Evolutionary conservation across 2,888 invertebrate species (phyloP), one percentile per base, ranked within the genome.

Genomic region (Polymixis flavicincta): DNA sequence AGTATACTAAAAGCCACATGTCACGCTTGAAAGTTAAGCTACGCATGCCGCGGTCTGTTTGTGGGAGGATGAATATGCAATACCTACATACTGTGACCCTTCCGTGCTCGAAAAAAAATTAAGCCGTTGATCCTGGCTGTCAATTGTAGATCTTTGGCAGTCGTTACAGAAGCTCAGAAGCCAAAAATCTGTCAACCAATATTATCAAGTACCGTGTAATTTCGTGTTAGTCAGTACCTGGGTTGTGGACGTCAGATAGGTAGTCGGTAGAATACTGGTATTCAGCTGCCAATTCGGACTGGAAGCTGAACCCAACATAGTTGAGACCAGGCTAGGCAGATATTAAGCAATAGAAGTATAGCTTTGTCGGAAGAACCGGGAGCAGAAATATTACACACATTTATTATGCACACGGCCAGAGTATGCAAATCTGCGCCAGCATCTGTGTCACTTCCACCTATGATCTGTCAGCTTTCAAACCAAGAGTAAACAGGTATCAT

Each of bases 281-380:
- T 55, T 54, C n/a, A 54, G n/a, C 54, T n/a, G 54, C 1, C 22
- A n/a, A 5, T 54, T 55, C 13, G 25, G 55, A 14, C 7, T 55
- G 25, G 25, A n/a, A 54, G n/a, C n/a, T 5, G 13, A n/a, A 54
- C 2, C 5, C 13, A 54, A 54, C n/a, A 13, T n/a, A 6, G 3
- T 13, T n/a, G 13, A 5, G n/a, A n/a, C 25, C 13, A 25, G 14
- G 14, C 14, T 14, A 25, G 14, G 25, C 55, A 25, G 25, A 2
- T 57, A 71, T 82, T 71, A 57, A 25, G 63, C 55, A 59, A 60
- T 14, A 48, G 19, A 32, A 6, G 42, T 7, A 25, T 45, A 25
- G 14, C 17, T 57, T 8, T 55, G 4, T 13, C 25, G 6, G 13
- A 28, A 6, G 52, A 5, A 68, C n/a, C n/a, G 55, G 0, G n/a